Evolutionary conservation across 2,888 invertebrate genomes (phyloP).

Genomic region (Brachypalpus laphriformis): DNA sequence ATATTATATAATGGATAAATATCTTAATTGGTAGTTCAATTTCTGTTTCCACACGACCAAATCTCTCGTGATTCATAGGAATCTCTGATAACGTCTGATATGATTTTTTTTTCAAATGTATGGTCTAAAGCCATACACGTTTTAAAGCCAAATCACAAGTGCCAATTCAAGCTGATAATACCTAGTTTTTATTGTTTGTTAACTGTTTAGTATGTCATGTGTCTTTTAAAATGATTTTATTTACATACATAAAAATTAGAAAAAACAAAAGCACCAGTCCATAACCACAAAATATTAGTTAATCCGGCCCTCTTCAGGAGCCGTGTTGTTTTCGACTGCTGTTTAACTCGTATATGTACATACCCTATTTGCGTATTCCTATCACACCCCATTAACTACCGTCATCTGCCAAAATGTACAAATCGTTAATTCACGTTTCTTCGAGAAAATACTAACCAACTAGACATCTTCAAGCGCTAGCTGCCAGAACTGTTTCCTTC

Average conservation of each 20-base stretch:
- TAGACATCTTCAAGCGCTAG: background rate
- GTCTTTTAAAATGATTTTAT: background rate
- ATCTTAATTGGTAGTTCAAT: too few relatives aligned
- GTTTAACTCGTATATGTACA: background rate
- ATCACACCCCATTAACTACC: background rate
- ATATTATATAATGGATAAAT: too few relatives aligned
- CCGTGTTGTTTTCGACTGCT: background rate
- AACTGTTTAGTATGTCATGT: constrained; percentile 9
- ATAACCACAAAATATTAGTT: background rate
- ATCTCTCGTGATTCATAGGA: too few relatives aligned
- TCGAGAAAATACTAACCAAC: background rate
- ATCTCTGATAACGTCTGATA: too few relatives aligned
- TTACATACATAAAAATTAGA: too few relatives aligned
- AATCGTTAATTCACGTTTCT: background rate
- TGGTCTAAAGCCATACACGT: too few relatives aligned
- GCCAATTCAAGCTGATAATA: too few relatives aligned
- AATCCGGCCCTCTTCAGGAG: background rate
- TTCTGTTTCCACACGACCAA: too few relatives aligned
- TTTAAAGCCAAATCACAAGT: too few relatives aligned
- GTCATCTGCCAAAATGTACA: constrained; percentile 16
- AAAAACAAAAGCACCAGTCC: too few relatives aligned
- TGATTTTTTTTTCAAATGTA: too few relatives aligned
- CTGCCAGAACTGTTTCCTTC: constrained; percentile 42
- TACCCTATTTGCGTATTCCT: constrained; percentile 1
- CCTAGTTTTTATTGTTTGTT: too few relatives aligned